Base-by-base conservation (phyloP, 1,140 invertebrate species). In the Muscidifurax raptorellus region DNA sequence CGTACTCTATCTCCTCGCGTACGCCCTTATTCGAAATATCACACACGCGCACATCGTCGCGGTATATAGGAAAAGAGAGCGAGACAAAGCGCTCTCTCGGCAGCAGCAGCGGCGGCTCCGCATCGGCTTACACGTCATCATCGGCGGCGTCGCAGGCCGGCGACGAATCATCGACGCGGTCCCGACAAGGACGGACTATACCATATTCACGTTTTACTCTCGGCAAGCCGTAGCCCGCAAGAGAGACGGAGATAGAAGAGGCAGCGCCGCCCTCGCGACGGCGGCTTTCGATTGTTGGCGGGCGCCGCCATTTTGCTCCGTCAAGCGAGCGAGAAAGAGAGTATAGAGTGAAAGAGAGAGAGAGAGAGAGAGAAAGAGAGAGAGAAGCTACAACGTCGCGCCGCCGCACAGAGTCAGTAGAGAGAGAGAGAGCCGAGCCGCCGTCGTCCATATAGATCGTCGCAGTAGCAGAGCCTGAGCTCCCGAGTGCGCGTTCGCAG, bases 261-360 rank as follows among this genome's bases (percentile, higher is more conserved):
- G 32, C 15, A 40, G 71, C 71, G 71, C 28, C 71, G 32, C 30
- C 32, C 30, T n/a, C 71, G 85, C 84, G 80, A 86, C 32, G n/a
- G 78, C 90, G 90, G 89, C 90, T 91, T 91, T 91, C 91, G 90
- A 91, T 91, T 91, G 91, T 91, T 91, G 90, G 90, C 90, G 91
- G 91, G 91, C 90, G 89, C 90, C 90, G 91, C 91, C 91, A 91
- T 91, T 90, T 91, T 91, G 89, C 89, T 89, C 89, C 77, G 13
- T 71, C 6, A 5, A 18, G 52, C 7, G 36, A 72, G 44, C 44
- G 67, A 32, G 52, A 59, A 22, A 59, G 22, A 59, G 52, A n/a
- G 52, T 0, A 10, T 27, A 52, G 47, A 18, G 9, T 1, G 40
- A 40, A 9, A 40, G 36, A 3, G 36, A 3, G n/a, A n/a, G n/a